Percentiles rank a stretch among this genome's conserved stretches.
phyloP scores from a whole-genome alignment of 2,797 vertebrate species.

The Pyrrhura leucotis region DNA sequence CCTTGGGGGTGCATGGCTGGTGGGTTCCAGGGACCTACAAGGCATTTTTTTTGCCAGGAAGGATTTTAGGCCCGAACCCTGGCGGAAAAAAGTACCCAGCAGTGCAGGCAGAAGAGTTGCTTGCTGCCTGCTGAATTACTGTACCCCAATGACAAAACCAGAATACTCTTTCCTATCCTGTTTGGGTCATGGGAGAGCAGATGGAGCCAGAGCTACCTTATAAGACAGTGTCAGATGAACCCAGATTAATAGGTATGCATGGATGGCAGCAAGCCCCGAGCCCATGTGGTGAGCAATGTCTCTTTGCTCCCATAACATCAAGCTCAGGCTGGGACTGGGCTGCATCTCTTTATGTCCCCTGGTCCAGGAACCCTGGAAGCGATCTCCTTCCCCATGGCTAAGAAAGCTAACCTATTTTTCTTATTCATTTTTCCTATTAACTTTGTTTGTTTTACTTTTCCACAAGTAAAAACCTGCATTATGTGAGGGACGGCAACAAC shows the following conservation, averaged over 20 bases:
- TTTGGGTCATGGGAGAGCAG: not conserved
- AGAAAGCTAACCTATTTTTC: not conserved
- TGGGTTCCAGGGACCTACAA: not conserved
- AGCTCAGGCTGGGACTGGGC: not conserved
- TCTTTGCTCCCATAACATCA: not conserved
- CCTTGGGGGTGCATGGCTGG: not conserved
- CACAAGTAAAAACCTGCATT: not conserved
- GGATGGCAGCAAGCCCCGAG: not conserved
- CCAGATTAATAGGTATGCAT: rapidly evolving
- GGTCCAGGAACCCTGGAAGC: rapidly evolving
- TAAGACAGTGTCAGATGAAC: not conserved
- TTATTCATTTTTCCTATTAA: not conserved
- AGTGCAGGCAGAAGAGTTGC: not conserved
- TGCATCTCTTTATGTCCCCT: not conserved
- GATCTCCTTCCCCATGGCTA: not conserved
- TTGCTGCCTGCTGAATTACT: not conserved
- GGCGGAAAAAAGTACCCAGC: not conserved
- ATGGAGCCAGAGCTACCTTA: not conserved
- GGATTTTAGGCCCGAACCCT: not conserved
- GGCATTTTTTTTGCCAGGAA: not conserved
- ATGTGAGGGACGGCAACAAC: not conserved
- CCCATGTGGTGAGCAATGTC: rapidly evolving
- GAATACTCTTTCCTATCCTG: not conserved
- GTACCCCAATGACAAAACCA: not conserved
- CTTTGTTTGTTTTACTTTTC: not conserved